Percentiles rank a stretch among this genome's conserved stretches.
These are phyloP conservation scores for Priocnemis perturbator DNA, from an alignment of 2,888 invertebrate genomes.

Conservation along the genomic window DNA sequence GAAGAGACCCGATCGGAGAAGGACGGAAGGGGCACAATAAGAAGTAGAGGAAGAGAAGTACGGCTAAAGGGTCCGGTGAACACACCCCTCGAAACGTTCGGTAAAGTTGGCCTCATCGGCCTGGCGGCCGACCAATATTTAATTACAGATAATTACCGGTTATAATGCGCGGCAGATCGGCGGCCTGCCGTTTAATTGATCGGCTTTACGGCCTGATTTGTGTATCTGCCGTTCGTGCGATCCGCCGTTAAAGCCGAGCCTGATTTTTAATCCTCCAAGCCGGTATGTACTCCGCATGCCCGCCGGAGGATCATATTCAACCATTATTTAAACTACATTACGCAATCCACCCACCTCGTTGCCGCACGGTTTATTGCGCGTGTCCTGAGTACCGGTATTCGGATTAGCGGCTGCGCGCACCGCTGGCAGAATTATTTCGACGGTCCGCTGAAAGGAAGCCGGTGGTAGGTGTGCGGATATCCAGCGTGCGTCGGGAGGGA, in stretches of 20 bases:
- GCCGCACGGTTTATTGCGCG: conserved; percentile 48
- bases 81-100: conserved; percentile 56
- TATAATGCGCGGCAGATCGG: conserved; percentile 69
- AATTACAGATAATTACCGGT: conserved; percentile 72
- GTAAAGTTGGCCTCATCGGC: conserved; percentile 38
- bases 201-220: conserved; percentile 69
- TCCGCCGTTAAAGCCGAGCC: conserved; percentile 48
- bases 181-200: conserved; percentile 72
- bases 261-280: conserved; percentile 53
- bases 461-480: background rate
- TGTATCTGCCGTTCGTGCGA: conserved; percentile 64
- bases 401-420: conserved; percentile 28
- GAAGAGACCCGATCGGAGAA: background rate
- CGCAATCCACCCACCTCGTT: conserved; percentile 63
- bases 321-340: conserved; percentile 61
- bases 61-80: conserved; percentile 37
- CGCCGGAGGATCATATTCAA: conserved; percentile 40
- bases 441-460: conserved; percentile 12
- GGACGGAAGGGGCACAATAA: conserved; percentile 8
- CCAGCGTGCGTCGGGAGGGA: too few species aligned
- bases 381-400: conserved; percentile 12
- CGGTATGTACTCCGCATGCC: conserved; percentile 29
- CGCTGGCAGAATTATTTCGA: background rate
- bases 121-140: conserved; percentile 65
- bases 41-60: conserved; percentile 30